A percentile compares a stretch with the other conserved stretches of the same genome.
Evolutionary conservation across 2,888 invertebrate genomes (phyloP).

Genomic region (Augiades crinisus): DNA sequence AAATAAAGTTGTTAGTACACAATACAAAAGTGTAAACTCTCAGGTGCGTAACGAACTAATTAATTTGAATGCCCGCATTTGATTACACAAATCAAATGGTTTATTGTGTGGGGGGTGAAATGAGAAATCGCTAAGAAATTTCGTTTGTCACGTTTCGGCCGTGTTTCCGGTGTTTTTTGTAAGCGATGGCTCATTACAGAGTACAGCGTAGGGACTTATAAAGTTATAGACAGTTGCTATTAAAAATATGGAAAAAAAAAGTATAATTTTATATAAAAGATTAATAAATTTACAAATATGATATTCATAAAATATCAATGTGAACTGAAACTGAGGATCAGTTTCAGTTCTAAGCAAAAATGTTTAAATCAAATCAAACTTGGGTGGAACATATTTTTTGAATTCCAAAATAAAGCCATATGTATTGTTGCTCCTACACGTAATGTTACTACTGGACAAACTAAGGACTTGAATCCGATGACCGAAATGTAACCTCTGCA

Average conservation of each 20-base stretch:
- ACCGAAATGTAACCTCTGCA: too few species aligned
- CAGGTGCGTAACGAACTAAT: slow-evolving; percentile 80
- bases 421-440: too few species aligned
- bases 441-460: too few species aligned
- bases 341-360: too few species aligned
- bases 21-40: slow-evolving; percentile 63
- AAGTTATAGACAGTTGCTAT: slow-evolving; percentile 26
- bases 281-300: too few species aligned
- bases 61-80: slow-evolving; percentile 80
- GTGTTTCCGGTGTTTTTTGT: slow-evolving; percentile 72
- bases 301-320: too few species aligned
- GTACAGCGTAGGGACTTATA: slow-evolving; percentile 5
- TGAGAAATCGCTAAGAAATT: slow-evolving; percentile 81
- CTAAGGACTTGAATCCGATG: too few species aligned
- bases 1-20: slow-evolving; percentile 34
- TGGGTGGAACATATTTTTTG: too few species aligned
- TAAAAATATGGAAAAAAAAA: background rate
- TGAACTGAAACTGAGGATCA: too few species aligned
- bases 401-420: too few species aligned
- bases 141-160: slow-evolving; percentile 73
- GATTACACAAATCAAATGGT: slow-evolving; percentile 80
- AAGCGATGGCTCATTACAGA: slow-evolving; percentile 62
- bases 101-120: slow-evolving; percentile 68
- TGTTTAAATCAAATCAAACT: too few species aligned
- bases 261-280: too few species aligned